Evolutionary conservation across 1,140 invertebrate species (phyloP), one percentile per base, ranked within the genome.

Genomic region (Holcopasites calliopsidis): DNA sequence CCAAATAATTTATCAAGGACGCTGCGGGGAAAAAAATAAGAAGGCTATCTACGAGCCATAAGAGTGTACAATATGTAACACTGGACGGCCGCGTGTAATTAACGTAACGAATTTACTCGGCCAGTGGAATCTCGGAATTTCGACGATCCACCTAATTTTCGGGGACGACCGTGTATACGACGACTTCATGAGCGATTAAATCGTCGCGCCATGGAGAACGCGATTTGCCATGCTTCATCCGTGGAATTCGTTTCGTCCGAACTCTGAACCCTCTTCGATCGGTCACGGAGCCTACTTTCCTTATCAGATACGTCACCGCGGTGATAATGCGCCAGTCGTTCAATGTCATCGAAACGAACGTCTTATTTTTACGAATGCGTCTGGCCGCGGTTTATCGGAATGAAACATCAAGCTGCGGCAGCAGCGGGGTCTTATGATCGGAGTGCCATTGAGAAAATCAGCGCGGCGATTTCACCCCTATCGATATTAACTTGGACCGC

Each of bases 281-380:
- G 49, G 33, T 77, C 60, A 7, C 26, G 6, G 55, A 74, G 49
- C 52, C 49, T 21, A 55, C 40, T 65, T 38, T 42, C 26, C 49
- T 72, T 80, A 80, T 78, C 77, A 40, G 40, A 18, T 31, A 47
- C 42, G 71, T 75, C 61, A 57, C 54, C 38, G 44, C 26, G 13
- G 38, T 42, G 78, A 75, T 80, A 76, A 76, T 71, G 52, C n/a
- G 52, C 18, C 47, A 26, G n/a, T 40, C 57, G 60, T 66, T 71
- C 58, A 76, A 80, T 70, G 75, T 71, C 65, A 40, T 28, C 21
- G 38, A 65, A 55, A 55, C 31, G 62, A 65, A 55, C 18, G 31
- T 28, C 40, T n/a, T 79, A 80, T 69, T 69, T 80, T 80, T 74
- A 69, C 44, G 74, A 74, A 42, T 49, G 69, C n/a, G 38, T 60